Percentiles rank a stretch among this genome's conserved stretches.
Evolutionary conservation across 2,113 vertebrate genomes (phyloP).

Genomic region (Uropsilus gracilis): DNA sequence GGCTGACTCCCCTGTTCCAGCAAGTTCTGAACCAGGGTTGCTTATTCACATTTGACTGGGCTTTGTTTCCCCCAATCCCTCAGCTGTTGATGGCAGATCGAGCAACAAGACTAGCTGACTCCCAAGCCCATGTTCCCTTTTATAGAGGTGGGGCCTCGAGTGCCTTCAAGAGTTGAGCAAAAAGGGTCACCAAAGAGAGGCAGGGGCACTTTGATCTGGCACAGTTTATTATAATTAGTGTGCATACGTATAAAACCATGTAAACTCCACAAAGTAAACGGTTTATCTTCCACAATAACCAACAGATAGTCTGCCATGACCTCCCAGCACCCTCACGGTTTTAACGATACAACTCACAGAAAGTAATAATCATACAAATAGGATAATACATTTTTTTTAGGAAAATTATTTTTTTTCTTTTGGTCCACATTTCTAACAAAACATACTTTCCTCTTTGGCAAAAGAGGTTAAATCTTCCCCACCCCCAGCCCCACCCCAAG

Average conservation of each 20-base stretch:
- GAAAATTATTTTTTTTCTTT: background rate
- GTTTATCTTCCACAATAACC: slow-evolving; percentile 67
- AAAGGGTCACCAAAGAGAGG: background rate
- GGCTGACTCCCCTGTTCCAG: background rate
- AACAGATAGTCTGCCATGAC: slow-evolving; percentile 71
- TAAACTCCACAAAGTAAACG: slow-evolving; percentile 84
- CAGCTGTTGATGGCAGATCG: background rate
- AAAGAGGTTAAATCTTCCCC: slow-evolving; percentile 42
- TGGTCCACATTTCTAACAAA: slow-evolving; percentile 45
- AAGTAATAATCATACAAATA: slow-evolving; percentile 74
- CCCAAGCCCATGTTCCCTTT: background rate
- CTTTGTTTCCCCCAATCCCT: background rate
- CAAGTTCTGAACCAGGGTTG: background rate
- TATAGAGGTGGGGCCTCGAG: background rate
- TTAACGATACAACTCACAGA: slow-evolving; percentile 80
- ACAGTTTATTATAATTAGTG: slow-evolving; percentile 67
- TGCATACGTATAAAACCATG: slow-evolving; percentile 74
- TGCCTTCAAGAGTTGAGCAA: background rate
- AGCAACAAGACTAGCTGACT: background rate
- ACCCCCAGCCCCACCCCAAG: background rate
- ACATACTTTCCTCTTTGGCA: slow-evolving; percentile 55
- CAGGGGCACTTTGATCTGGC: background rate
- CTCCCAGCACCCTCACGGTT: slow-evolving; percentile 80
- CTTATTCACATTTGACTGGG: background rate
- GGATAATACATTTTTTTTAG: slow-evolving; percentile 19